A percentile compares a stretch with the other conserved stretches of the same genome.
Evolutionary conservation across 2,113 vertebrate genomes (phyloP).

Genomic region (Phodopus roborovskii): DNA sequence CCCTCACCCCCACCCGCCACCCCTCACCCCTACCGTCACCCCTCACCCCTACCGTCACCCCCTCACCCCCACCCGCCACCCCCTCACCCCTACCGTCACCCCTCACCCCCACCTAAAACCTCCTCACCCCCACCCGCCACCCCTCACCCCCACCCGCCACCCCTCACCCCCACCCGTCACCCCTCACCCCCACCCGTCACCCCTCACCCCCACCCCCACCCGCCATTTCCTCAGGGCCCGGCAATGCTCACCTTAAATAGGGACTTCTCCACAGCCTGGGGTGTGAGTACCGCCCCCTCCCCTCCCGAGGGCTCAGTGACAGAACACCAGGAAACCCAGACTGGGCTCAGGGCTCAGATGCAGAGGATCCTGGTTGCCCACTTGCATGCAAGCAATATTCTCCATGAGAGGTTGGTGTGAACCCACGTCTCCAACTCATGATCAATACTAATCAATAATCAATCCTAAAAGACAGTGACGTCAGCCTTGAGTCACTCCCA

Average conservation of each 20-base stretch:
- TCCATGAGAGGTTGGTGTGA: neutral
- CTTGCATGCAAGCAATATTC: neutral
- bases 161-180: accelerated
- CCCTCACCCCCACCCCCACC: no score
- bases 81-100: no score
- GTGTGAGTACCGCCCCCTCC: neutral
- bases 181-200: no score
- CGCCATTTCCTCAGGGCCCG: neutral
- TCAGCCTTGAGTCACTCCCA: neutral
- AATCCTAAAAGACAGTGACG: neutral
- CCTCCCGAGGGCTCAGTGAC: neutral
- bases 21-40: no score
- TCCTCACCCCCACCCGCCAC: no score
- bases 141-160: no score
- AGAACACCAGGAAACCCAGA: neutral
- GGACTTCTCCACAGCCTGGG: neutral
- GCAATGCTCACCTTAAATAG: neutral
- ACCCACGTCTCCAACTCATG: neutral
- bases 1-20: no score
- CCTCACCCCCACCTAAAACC: no score
- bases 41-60: no score
- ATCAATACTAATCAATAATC: neutral
- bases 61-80: no score
- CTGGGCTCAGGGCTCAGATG: neutral
- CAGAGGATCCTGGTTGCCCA: neutral